Evolutionary conservation across 2,113 vertebrate species (phyloP).

Genomic region (Monopterus albus): DNA sequence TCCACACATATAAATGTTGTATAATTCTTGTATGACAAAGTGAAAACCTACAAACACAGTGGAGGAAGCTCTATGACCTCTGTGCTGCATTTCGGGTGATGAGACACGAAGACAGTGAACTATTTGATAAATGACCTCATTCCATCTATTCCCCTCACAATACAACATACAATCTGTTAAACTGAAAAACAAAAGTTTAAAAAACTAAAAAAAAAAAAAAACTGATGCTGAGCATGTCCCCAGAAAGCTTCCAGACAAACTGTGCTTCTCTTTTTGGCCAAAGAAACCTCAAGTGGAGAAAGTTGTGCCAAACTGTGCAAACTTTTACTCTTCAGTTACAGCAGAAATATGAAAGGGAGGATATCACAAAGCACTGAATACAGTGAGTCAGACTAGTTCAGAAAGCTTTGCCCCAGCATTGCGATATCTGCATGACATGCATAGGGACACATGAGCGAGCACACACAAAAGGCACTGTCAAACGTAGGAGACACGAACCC

Average conservation of each 20-base stretch:
- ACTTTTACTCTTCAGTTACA: constrained; percentile 70
- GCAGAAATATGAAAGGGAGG: constrained; percentile 68
- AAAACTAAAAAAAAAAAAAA: constrained; percentile 1
- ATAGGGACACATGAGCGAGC: constrained; percentile 75
- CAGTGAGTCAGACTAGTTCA: constrained; percentile 70
- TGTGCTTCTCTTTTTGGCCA: constrained; percentile 36
- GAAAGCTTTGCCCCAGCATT: constrained; percentile 60
- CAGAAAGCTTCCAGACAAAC: constrained; percentile 47
- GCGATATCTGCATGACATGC: constrained; percentile 74
- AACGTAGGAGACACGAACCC: constrained; percentile 62
- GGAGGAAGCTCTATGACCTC: constrained; percentile 16
- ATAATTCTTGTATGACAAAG: constrained; percentile 17
- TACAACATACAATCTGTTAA: too few species aligned
- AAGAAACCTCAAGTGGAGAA: constrained; percentile 61
- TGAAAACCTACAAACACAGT: constrained; percentile 22
- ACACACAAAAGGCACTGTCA: constrained; percentile 66
- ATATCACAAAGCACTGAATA: constrained; percentile 66
- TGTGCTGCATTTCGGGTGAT: not conserved
- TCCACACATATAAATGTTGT: constrained; percentile 3
- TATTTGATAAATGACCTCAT: constrained; percentile 3
- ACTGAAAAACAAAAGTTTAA: constrained; percentile 16
- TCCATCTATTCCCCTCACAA: constrained; percentile 2
- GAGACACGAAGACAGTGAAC: constrained; percentile 1
- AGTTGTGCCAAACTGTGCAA: constrained; percentile 68
- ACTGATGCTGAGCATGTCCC: constrained; percentile 13